Conservation (phyloP, 1,140 invertebrate genomes). For the Lepidurus arcticus region DNA sequence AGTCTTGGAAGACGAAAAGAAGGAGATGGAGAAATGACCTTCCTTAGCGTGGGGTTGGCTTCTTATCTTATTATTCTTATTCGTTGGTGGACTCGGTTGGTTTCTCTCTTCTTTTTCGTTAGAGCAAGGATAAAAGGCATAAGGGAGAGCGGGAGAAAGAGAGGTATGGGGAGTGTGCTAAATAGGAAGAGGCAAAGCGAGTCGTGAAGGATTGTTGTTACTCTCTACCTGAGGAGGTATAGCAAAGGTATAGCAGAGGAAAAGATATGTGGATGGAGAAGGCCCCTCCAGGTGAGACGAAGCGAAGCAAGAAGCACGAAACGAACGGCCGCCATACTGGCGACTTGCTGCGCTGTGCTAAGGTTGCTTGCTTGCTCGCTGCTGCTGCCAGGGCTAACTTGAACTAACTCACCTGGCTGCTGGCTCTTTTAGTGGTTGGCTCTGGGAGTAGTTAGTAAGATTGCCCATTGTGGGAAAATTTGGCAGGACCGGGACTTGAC, state of each 20-base stretch:
- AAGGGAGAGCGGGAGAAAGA: not conserved
- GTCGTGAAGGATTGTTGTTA: conserved; percentile 1
- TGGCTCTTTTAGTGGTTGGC: not conserved
- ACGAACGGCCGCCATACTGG: conserved; percentile 12
- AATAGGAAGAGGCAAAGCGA: conserved; percentile 12
- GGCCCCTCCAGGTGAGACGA: conserved; percentile 17
- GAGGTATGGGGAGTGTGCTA: not conserved
- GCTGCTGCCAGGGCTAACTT: conserved; percentile 7
- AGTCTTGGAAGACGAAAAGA: not conserved
- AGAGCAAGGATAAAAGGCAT: not conserved
- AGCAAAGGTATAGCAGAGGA: not conserved
- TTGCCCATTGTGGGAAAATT: not conserved
- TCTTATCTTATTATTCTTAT: conserved; percentile 20
- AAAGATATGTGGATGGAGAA: conserved; percentile 9
- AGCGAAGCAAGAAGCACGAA: conserved; percentile 21
- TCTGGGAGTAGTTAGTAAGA: not conserved
- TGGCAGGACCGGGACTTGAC: not conserved
- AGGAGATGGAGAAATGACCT: conserved; percentile 17
- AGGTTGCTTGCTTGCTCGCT: not conserved
- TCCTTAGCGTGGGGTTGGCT: not conserved
- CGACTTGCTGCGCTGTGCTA: conserved; percentile 13
- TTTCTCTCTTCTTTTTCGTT: not conserved
- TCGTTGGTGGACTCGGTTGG: conserved; percentile 4
- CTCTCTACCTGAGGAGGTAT: conserved; percentile 8
- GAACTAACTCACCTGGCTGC: conserved; percentile 1